Base-by-base conservation (phyloP, 2,113 vertebrate genomes). In the Chloropsis cyanopogon region DNA sequence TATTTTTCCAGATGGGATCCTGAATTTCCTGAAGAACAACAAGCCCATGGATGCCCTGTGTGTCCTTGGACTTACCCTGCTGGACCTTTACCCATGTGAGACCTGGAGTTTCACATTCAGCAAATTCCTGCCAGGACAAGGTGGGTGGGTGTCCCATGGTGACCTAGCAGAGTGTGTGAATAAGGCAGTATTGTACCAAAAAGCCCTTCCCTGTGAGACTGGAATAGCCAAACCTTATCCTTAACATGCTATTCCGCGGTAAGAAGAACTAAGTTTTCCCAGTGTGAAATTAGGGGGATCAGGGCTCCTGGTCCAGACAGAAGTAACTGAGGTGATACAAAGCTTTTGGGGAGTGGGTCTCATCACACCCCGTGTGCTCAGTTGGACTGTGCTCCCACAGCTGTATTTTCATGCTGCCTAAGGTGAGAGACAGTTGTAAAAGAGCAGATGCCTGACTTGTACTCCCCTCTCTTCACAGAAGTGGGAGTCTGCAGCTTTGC, bases 401-500 rank as follows among this genome's bases (percentile, higher is more conserved):
- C 26, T 93, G 44, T 13, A 28, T 56, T 68, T n/a, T n/a, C 35
- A 1, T 2, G 44, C n/a, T 82, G 72, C 52, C 15, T 22, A 17
- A 53, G 41, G 28, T 37, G 83, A 49, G 83, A 60, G 50, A 22
- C 18, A 61, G 47, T 2, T 4, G 0, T 13, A 14, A n/a, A 73
- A 76, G 52, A 61, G 39, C 17, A 8, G 57, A 57, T n/a, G 7
- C 46, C 69, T 82, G 22, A 69, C 63, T 42, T 28, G 26, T 22
- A 13, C 11, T 21, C 7, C 4, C n/a, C 35, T 96, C 53, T 93
- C 33, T 70, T 68, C n/a, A 37, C 89, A 98, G 98, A 98, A 82
- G 98, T 98, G 84, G 98, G 98, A 4, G 78, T 98, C 44, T 98
- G 98, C 95, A 98, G 98, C 91, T 98, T 98, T 24, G 97, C 98